These are phyloP conservation scores for Aramus guarauna DNA, from an alignment of 2,113 vertebrate species.

Conservation along the genomic window DNA sequence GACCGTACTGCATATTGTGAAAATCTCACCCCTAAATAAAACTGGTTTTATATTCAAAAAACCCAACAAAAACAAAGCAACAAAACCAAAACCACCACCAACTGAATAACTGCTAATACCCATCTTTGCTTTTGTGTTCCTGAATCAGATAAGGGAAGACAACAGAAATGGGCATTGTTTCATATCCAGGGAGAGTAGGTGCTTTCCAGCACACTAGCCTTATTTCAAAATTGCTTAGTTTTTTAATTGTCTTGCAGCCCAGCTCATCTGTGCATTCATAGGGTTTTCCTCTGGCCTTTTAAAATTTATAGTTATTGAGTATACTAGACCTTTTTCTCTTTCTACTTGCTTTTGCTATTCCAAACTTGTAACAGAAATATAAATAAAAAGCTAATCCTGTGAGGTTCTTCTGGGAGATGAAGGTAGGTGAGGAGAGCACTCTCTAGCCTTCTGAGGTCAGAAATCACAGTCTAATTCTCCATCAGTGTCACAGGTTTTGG, in stretches of 20 bases:
- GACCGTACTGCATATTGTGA: background rate
- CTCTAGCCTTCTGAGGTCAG: background rate
- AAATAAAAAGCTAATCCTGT: background rate
- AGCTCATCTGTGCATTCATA: slow-evolving; percentile 9
- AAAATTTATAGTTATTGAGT: background rate
- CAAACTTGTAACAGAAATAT: background rate
- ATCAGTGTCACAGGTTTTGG: background rate
- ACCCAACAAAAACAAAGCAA: background rate
- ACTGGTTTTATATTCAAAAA: background rate
- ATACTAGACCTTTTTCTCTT: background rate
- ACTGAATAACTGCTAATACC: background rate
- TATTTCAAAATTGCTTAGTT: background rate
- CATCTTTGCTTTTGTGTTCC: background rate
- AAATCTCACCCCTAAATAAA: background rate
- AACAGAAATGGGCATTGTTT: background rate
- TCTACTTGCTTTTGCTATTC: background rate
- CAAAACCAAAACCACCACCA: background rate
- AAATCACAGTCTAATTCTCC: background rate
- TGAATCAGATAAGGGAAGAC: background rate
- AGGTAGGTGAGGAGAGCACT: background rate
- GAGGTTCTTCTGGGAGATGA: background rate
- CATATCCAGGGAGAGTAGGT: background rate
- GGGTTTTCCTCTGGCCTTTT: background rate
- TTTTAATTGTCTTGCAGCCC: background rate
- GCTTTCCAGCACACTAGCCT: background rate